Evolutionary conservation across 2,888 invertebrate species (phyloP), one percentile per base, ranked within the genome.

Genomic region (Aromia moschata): DNA sequence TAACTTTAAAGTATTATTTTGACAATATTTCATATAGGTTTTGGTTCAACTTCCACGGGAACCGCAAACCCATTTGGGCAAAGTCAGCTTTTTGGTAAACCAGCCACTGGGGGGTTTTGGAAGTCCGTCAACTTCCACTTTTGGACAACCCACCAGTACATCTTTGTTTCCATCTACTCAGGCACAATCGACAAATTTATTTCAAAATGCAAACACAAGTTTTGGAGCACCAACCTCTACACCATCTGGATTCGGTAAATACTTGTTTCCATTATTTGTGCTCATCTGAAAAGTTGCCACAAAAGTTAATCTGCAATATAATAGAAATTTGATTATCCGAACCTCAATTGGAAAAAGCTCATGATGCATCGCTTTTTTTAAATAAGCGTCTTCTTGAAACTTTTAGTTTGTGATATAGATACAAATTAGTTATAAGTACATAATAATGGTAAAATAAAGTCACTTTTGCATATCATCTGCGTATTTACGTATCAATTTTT

Each of bases 141-240:
- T 92, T 79, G 92, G 92, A 0, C 85, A 86, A 20, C 77, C 83
- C 1, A 76, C 86, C 10, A 68, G 60, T 14, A 67, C 67, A 9
- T 64, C 69, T 11, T 77, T 88, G 53, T 89, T 89, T 77, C 86
- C 85, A 41, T 78, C 84, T 5, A 78, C 84, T 31, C 84, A 84
- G 57, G 78, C 83, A 18, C 72, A 79, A n/a, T 73, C 78, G 0
- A 72, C 81, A 77, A 85, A 87, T 57, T 79, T 90, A 1, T 90
- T 90, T 79, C 89, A 90, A 2, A 81, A 86, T 0, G 81, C 85
- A 0, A 84, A 87, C 0, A 83, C 88, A 2, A 85, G 86, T 2
- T 91, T 92, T 79, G 91, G 91, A 10, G 79, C 83, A 57, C 82
- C 87, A 2, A 82, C 86, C 11, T 82, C 86, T 0, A 84, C 87